Evolutionary conservation across 2,888 invertebrate species (phyloP), one percentile per base, ranked within the genome.

Genomic region (Pachydiplax longipennis): DNA sequence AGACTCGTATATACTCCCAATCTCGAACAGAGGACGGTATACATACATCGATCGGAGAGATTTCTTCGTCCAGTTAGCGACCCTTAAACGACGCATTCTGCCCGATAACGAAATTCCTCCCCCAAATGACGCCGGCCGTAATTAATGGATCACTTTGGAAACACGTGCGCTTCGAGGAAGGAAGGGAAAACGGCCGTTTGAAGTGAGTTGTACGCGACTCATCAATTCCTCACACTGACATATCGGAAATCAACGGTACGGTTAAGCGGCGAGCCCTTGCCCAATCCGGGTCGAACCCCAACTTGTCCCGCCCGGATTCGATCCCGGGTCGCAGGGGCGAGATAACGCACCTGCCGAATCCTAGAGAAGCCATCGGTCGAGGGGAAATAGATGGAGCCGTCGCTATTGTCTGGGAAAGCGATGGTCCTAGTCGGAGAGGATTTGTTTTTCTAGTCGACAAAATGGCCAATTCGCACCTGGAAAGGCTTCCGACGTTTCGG

Each of bases 191-290:
- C 22, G 83, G 31, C 44, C 44, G 37, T 37, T 44, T 31, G 37
- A 37, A 35, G 37, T 12, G 87, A 35, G 65, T 61, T 58, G 83
- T 83, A 58, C 35, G 61, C 37, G 61, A 15, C 44, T 65, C 87
- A 87, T 87, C 61, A 87, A 87, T 87, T 61, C 61, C 61, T 18
- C 35, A 10, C 87, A 61, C 22, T 87, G 87, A 87, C 87, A 61
- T 87, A 87, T 87, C 87, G 87, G 61, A 58, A 87, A 87, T 87
- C 87, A 87, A 87, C 87, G 87, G 58, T 61, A 15, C 22, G n/a
- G 87, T 83, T 83, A 61, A 83, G 58, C 83, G 31, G 35, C 83
- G 40, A 40, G 40, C 40, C 15, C 40, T 40, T 37, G 35, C 35
- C 31, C 6, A 37, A 35, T 35, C 80, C 80, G 80, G 25, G 44